Conservation (phyloP, 2,888 invertebrate genomes). For the Venustoraphidia nigricollis region DNA sequence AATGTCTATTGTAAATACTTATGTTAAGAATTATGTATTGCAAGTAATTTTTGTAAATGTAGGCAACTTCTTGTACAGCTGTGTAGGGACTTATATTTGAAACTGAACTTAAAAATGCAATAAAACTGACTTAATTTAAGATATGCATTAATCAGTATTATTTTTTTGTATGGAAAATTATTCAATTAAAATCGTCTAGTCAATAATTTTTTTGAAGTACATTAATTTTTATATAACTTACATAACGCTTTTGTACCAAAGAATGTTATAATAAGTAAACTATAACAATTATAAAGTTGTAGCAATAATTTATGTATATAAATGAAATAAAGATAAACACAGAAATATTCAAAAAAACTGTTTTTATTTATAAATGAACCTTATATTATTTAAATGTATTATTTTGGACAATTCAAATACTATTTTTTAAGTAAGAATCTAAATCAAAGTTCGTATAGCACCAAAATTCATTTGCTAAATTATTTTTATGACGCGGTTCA, state of each 20-base stretch:
- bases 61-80: too few relatives aligned
- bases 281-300: neutral
- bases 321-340: neutral
- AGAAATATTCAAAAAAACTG: neutral
- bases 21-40: too few relatives aligned
- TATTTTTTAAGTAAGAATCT: slow-evolving; percentile 26
- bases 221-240: neutral
- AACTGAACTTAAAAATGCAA: too few relatives aligned
- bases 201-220: neutral
- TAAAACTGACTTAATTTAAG: too few relatives aligned
- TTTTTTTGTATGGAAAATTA: neutral
- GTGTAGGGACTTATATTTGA: too few relatives aligned
- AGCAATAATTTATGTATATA: neutral
- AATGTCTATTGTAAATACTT: too few relatives aligned
- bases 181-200: neutral
- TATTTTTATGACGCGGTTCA: slow-evolving; percentile 70
- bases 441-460: slow-evolving; percentile 81
- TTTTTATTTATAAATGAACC: neutral
- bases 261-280: neutral
- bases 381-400: too few relatives aligned
- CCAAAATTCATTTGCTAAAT: slow-evolving; percentile 83
- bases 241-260: neutral
- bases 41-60: too few relatives aligned
- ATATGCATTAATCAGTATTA: too few relatives aligned
- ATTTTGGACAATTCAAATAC: too few relatives aligned